These are phyloP conservation scores for Callinectes sapidus DNA, from an alignment of 2,888 invertebrate genomes.

Conservation along the genomic window DNA sequence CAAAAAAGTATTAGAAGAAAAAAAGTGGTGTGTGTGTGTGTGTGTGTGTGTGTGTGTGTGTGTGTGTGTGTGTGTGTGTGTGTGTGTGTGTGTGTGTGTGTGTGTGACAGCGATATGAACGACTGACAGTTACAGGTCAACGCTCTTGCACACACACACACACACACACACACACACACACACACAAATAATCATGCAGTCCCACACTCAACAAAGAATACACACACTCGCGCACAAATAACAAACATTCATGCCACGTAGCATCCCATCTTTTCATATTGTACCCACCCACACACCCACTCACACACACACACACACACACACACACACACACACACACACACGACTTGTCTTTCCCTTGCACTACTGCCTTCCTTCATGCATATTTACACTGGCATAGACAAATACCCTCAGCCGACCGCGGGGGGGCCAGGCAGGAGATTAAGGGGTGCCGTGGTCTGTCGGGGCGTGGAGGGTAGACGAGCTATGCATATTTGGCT, in stretches of 20 bases:
- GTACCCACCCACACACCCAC: neutral
- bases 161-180: slow-evolving; percentile 17
- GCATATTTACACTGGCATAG: slow-evolving; percentile 1
- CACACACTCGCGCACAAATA: neutral
- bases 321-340: slow-evolving; percentile 20
- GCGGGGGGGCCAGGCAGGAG: neutral
- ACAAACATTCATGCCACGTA: neutral
- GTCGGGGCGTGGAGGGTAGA: neutral
- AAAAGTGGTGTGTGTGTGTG: neutral
- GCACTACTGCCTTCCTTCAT: neutral
- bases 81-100: neutral
- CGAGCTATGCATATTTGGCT: neutral
- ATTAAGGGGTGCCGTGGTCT: neutral
- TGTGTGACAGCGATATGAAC: neutral
- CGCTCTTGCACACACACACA: neutral
- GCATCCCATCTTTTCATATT: neutral
- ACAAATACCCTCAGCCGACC: slow-evolving; percentile 6
- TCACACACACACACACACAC: slow-evolving; percentile 21
- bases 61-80: slow-evolving; percentile 9
- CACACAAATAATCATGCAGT: neutral
- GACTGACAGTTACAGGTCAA: neutral
- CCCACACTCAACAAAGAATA: neutral
- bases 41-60: neutral
- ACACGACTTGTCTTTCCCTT: neutral
- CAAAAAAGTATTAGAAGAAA: neutral